phyloP scores from a whole-genome alignment of 2,113 vertebrate species.

The Neopipo cinnamomea region DNA sequence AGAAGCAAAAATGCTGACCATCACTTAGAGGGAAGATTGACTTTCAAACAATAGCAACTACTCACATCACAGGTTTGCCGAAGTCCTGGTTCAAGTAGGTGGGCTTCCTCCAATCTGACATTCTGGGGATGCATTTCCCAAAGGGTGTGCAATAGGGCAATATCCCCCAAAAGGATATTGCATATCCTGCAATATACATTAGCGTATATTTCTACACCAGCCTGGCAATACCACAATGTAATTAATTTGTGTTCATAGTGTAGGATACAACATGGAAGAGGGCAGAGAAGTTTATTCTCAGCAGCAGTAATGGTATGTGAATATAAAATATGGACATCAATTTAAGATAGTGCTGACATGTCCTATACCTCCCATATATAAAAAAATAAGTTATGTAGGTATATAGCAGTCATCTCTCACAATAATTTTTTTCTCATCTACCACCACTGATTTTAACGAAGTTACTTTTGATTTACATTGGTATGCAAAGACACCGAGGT shows the following conservation, averaged over 20 bases:
- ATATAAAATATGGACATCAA: constrained; percentile 5
- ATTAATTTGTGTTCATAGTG: neutral
- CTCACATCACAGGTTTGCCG: neutral
- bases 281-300: neutral
- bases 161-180: no score
- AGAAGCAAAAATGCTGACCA: neutral
- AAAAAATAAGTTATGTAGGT: neutral
- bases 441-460: constrained; percentile 6
- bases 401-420: neutral
- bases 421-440: neutral
- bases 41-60: neutral
- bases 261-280: neutral
- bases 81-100: neutral
- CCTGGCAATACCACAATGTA: neutral
- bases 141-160: no score
- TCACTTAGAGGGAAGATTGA: neutral
- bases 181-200: neutral
- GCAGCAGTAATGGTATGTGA: neutral
- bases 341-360: neutral
- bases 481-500: neutral
- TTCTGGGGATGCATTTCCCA: neutral
- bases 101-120: neutral
- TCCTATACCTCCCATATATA: neutral
- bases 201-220: neutral
- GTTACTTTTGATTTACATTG: constrained; percentile 17